Conservation (phyloP, 2,888 invertebrate genomes). For the Acanthopleura granulata region DNA sequence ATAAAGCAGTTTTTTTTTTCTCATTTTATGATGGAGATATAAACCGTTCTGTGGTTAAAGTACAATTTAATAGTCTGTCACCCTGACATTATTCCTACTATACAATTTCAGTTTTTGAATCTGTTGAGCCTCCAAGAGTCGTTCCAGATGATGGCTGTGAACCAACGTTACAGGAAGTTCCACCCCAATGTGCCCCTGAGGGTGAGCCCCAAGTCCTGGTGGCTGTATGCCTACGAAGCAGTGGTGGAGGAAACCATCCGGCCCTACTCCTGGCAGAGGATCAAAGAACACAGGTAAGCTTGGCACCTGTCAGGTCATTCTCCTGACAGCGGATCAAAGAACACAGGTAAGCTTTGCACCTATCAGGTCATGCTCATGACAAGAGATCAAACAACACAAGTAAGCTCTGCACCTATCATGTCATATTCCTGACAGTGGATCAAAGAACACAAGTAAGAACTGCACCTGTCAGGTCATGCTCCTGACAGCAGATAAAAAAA, state of each 20-base stretch:
- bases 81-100: background rate
- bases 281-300: slow-evolving; percentile 77
- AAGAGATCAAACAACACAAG: too few species aligned
- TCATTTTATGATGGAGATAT: too few species aligned
- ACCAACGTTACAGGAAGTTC: slow-evolving; percentile 77
- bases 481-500: too few species aligned
- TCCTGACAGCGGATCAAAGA: background rate
- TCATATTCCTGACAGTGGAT: too few species aligned
- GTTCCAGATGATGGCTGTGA: slow-evolving; percentile 76
- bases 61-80: too few species aligned
- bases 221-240: slow-evolving; percentile 81
- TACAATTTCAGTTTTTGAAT: slow-evolving; percentile 74
- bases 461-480: too few species aligned
- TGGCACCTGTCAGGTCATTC: background rate
- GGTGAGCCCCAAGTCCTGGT: slow-evolving; percentile 79
- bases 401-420: too few species aligned
- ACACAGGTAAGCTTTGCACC: too few species aligned
- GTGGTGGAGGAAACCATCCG: slow-evolving; percentile 80
- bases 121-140: slow-evolving; percentile 70
- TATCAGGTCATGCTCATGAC: too few species aligned
- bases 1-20: too few species aligned
- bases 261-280: slow-evolving; percentile 82
- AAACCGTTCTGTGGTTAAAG: too few species aligned
- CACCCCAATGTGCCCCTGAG: slow-evolving; percentile 75
- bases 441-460: too few species aligned